Conservation (phyloP, 2,113 vertebrate genomes). For the Apodemus sylvaticus region DNA sequence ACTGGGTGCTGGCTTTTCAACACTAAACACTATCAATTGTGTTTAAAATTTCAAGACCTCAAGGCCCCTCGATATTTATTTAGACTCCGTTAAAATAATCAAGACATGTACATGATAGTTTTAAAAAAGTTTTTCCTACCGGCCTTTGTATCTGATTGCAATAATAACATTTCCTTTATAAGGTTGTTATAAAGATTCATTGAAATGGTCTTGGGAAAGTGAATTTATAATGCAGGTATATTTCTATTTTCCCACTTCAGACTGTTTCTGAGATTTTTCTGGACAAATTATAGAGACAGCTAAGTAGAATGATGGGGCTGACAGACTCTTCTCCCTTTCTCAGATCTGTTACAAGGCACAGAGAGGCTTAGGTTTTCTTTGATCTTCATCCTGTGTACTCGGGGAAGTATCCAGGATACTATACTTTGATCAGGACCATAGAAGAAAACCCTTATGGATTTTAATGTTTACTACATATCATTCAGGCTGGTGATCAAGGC, state of each 20-base stretch:
- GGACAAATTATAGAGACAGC: neutral
- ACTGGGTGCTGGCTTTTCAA: neutral
- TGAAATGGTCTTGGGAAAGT: neutral
- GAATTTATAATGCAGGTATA: neutral
- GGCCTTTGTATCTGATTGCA: conserved; percentile 42
- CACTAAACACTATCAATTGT: neutral
- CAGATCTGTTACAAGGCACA: neutral
- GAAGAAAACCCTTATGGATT: neutral
- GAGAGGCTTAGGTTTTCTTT: neutral
- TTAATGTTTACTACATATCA: neutral
- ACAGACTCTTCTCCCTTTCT: neutral
- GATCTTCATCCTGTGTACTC: neutral
- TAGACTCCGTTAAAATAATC: neutral
- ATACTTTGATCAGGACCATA: neutral
- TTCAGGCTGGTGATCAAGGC: neutral
- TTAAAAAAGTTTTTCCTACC: neutral
- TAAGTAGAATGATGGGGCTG: accelerated
- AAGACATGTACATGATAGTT: neutral
- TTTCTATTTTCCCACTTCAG: conserved; percentile 5
- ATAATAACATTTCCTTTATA: neutral
- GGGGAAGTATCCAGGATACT: neutral
- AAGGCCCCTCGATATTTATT: neutral
- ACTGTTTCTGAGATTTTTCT: neutral
- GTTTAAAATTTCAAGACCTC: neutral
- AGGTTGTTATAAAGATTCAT: neutral